Percentiles rank a stretch among this genome's conserved stretches.
phyloP scores from a whole-genome alignment of 2,113 vertebrate genomes.

The Potamarius usumacintae region DNA sequence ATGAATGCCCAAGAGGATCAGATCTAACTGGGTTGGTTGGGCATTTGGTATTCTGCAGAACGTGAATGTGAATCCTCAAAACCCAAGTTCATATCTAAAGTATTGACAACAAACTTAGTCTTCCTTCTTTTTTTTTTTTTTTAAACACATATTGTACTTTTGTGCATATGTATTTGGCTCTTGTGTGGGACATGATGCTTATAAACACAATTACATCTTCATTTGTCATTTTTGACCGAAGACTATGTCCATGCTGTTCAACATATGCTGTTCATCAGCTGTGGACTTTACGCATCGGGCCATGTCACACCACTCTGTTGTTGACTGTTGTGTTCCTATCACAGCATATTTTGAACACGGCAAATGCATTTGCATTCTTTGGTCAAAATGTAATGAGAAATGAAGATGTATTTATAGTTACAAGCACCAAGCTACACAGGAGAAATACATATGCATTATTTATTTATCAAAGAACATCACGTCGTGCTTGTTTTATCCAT shows the following conservation, averaged over 20 bases:
- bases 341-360: neutral
- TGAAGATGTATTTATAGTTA: neutral
- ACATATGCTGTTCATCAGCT: constrained; percentile 13
- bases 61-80: neutral
- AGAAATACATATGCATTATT: neutral
- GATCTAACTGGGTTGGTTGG: neutral
- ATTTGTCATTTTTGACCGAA: constrained; percentile 25
- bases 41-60: neutral
- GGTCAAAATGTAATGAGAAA: neutral
- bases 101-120: neutral
- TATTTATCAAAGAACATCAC: neutral
- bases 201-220: neutral
- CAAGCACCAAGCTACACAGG: too few relatives aligned
- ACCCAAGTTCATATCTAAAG: neutral
- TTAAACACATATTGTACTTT: neutral
- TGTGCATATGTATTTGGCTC: neutral
- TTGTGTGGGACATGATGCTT: neutral
- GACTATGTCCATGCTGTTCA: neutral
- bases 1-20: neutral
- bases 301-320: neutral
- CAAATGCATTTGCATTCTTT: neutral
- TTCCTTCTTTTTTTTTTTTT: neutral
- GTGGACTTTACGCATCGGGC: neutral
- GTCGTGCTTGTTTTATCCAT: neutral
- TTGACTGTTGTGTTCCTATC: neutral